Percentiles rank a stretch among this genome's conserved stretches.
Conservation (phyloP, 2,113 vertebrate species). For the Esox niger region DNA sequence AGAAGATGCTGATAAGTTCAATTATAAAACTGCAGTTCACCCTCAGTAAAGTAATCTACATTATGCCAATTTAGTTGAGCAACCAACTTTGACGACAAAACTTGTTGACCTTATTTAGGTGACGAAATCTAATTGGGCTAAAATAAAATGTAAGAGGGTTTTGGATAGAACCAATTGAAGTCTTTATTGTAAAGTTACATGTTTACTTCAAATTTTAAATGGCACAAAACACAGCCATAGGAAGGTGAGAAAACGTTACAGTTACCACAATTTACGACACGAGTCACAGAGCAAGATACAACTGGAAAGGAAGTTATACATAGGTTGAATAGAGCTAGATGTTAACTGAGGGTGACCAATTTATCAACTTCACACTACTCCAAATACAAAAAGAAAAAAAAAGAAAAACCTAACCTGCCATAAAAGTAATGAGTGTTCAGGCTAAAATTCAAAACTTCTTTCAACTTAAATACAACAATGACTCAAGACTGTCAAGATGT, state of each 20-base stretch:
- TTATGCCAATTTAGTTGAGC: background rate
- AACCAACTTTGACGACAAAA: background rate
- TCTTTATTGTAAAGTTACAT: constrained; percentile 93
- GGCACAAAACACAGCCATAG: constrained; percentile 94
- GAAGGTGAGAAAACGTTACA: constrained; percentile 74
- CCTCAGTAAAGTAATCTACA: background rate
- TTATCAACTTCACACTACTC: constrained; percentile 56
- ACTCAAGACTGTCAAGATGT: constrained; percentile 75
- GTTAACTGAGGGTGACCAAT: constrained; percentile 44
- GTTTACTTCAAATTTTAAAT: constrained; percentile 82
- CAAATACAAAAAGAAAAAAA: constrained; percentile 70
- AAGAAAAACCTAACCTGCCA: constrained; percentile 59
- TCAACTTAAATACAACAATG: constrained; percentile 87
- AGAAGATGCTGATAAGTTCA: background rate
- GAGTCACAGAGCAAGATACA: constrained; percentile 73
- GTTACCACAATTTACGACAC: constrained; percentile 64
- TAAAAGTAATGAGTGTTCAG: constrained; percentile 73
- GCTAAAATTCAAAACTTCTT: constrained; percentile 93
- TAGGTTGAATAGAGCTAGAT: constrained; percentile 53
- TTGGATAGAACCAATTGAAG: constrained; percentile 68
- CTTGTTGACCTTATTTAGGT: background rate
- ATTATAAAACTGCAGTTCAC: too few species aligned
- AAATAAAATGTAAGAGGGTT: constrained; percentile 61
- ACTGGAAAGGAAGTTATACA: constrained; percentile 67
- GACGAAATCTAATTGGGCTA: background rate